Percentiles rank a stretch among this genome's conserved stretches.
phyloP scores from a whole-genome alignment of 2,888 invertebrate genomes.

The Biston betularia region DNA sequence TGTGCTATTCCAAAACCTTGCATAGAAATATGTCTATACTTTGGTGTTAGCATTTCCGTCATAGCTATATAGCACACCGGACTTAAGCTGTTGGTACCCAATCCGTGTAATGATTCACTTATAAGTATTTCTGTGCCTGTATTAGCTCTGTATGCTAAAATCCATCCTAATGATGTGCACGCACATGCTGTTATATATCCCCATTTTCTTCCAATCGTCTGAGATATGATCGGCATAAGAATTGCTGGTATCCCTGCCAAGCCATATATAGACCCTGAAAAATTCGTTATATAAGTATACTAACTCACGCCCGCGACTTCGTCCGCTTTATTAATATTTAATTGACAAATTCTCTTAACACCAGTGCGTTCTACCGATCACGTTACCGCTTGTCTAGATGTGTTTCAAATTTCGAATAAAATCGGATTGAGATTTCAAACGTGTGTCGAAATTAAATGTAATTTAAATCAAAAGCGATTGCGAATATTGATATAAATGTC shows the following conservation, averaged over 20 bases:
- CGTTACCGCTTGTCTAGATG: no score
- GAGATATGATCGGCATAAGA: slow-evolving; percentile 39
- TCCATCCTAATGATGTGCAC: slow-evolving; percentile 38
- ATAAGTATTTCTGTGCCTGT: slow-evolving; percentile 23
- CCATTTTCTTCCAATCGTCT: slow-evolving; percentile 40
- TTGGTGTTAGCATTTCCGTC: slow-evolving; percentile 40
- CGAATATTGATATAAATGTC: no score
- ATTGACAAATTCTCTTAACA: no score
- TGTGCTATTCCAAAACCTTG: slow-evolving; percentile 26
- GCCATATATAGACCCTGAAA: slow-evolving; percentile 44
- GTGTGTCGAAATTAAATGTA: no score
- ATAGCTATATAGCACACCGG: slow-evolving; percentile 33
- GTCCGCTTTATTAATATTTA: no score
- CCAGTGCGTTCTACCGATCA: no score
- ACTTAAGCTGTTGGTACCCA: slow-evolving; percentile 37
- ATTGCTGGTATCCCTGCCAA: slow-evolving; percentile 40
- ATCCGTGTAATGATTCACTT: slow-evolving; percentile 40
- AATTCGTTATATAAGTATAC: no score
- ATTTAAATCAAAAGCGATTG: no score
- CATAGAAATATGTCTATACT: slow-evolving; percentile 36
- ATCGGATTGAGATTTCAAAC: no score
- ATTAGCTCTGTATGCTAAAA: slow-evolving; percentile 20
- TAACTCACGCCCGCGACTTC: no score
- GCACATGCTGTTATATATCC: slow-evolving; percentile 33
- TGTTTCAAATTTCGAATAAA: no score